phyloP scores from a whole-genome alignment of 2,888 invertebrate species.

The Macropis europaea region DNA sequence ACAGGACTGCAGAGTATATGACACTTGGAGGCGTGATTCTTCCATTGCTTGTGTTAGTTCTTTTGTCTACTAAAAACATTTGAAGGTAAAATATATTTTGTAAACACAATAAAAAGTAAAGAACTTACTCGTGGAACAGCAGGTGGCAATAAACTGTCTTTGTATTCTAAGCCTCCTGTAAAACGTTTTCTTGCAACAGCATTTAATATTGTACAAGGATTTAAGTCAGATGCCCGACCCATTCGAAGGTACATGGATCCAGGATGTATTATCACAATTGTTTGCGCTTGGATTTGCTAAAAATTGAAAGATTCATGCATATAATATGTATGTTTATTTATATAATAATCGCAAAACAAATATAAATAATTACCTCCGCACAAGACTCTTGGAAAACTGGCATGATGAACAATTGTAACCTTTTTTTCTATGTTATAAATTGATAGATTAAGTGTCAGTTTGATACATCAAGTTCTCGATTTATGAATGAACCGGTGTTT shows the following conservation, averaged over 20 bases:
- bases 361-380: constrained; percentile 68
- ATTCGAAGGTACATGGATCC: constrained; percentile 94
- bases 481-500: neutral
- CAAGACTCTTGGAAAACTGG: constrained; percentile 78
- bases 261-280: constrained; percentile 96
- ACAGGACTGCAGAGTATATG: constrained; percentile 92
- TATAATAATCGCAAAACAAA: neutral
- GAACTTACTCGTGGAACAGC: constrained; percentile 82
- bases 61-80: constrained; percentile 80
- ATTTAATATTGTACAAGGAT: constrained; percentile 92
- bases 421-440: neutral
- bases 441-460: neutral
- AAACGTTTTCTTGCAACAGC: constrained; percentile 87
- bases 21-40: constrained; percentile 90
- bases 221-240: constrained; percentile 93
- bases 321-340: neutral
- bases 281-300: constrained; percentile 88
- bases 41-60: constrained; percentile 89
- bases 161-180: constrained; percentile 81
- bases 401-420: constrained; percentile 57
- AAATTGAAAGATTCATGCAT: constrained; percentile 66
- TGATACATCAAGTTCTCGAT: neutral
- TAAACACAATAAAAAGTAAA: neutral
- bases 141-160: constrained; percentile 85
- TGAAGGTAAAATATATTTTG: constrained; percentile 6